phyloP scores from a whole-genome alignment of 2,113 vertebrate genomes.

The Calidris pygmaea region DNA sequence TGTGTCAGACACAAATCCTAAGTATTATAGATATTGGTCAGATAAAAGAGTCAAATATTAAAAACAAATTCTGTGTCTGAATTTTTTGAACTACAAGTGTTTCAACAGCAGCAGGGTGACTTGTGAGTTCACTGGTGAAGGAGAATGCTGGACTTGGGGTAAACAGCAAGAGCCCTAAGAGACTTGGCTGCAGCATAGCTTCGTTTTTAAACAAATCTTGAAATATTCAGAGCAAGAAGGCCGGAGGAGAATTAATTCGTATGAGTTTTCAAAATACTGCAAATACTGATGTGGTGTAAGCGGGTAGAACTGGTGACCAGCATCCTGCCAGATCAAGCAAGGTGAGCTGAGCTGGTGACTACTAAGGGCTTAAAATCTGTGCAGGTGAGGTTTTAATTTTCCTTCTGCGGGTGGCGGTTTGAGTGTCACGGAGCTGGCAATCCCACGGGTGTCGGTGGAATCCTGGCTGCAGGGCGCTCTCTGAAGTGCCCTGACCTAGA shows the following conservation, averaged over 20 bases:
- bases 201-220: background rate
- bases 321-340: background rate
- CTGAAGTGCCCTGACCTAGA: background rate
- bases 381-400: background rate
- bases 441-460: background rate
- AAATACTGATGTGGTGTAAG: background rate
- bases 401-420: background rate
- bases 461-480: background rate
- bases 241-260: background rate
- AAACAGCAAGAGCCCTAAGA: background rate
- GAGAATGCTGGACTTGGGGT: background rate
- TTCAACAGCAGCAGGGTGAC: background rate
- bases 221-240: background rate
- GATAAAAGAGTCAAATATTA: background rate
- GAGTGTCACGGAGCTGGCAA: background rate
- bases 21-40: background rate
- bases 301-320: background rate
- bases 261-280: background rate
- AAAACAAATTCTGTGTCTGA: background rate
- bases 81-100: background rate
- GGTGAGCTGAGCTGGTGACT: background rate
- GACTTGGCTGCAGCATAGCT: background rate
- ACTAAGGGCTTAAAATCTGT: background rate
- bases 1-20: background rate
- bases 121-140: background rate